Evolutionary conservation across 2,797 vertebrate species (phyloP), one percentile per base, ranked within the genome.

Genomic region (Allobates femoralis): DNA sequence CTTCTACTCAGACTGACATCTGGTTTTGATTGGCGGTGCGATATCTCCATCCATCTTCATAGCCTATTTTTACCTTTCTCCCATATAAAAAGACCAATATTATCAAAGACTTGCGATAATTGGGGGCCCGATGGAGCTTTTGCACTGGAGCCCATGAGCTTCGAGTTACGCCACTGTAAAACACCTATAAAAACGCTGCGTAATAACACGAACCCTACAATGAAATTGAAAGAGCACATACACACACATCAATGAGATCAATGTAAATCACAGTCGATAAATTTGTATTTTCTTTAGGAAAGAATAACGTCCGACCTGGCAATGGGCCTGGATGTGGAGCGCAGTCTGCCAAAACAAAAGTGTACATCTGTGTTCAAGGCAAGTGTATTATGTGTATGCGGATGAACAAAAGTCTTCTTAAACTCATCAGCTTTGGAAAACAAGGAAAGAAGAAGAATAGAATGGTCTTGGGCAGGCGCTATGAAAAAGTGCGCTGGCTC

Each of bases 381-480:
- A 83, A 87, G 75, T 37, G 64, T 79, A 84, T 84, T 80, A 30
- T 83, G 79, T 82, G 80, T 56, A 50, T 55, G 64, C 6, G 23
- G 28, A 56, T 55, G 77, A 84, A 79, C 58, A 69, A 79, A 75
- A 78, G 50, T 69, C 53, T 88, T 58, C 16, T 86, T 28, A 34
- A 90, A 87, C 6, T 60, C 81, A 74, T 89, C 79, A 77, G 56
- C 37, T 85, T 87, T 88, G 46, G 41, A 89, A 89, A 87, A 34
- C n/a, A 85, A 83, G 86, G 56, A 86, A 73, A 85, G 15, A n/a
- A 88, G 62, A 58, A 89, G 74, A 18, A 51, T 75, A 86, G 81
- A 34, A 14, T 56, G 53, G 60, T 46, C 12, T 34, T 80, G 56
- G 64, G 10, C 69, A 89, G 84, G 11, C 32, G 89, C 21, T 51